phyloP scores from a whole-genome alignment of 2,888 invertebrate genomes.

The Tromatobia lineatoria region DNA sequence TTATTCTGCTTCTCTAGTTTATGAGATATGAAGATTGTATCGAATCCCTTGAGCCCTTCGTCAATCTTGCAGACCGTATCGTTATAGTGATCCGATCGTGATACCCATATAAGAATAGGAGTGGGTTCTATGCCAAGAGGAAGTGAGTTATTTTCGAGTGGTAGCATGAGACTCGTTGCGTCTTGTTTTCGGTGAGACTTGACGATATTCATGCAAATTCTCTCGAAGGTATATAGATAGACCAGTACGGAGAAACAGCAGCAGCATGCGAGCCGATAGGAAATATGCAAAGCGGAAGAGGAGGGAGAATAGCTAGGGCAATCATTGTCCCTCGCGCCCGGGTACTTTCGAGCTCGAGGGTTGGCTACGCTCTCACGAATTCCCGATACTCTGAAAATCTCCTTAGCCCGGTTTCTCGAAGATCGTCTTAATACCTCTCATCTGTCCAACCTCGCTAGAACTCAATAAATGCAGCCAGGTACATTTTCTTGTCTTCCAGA shows the following conservation, averaged over 20 bases:
- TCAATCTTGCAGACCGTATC: constrained; percentile 44
- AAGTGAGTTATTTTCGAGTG: constrained; percentile 40
- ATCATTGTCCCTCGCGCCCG: constrained; percentile 38
- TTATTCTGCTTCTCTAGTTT: constrained; percentile 9
- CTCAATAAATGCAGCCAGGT: constrained; percentile 9
- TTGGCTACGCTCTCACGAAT: constrained; percentile 11
- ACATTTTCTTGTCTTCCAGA: background rate
- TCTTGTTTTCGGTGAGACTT: constrained; percentile 40
- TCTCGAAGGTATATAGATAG: background rate
- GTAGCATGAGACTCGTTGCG: constrained; percentile 14
- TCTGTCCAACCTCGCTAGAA: constrained; percentile 5
- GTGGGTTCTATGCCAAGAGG: background rate
- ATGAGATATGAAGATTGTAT: constrained; percentile 54
- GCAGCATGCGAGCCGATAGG: constrained; percentile 39
- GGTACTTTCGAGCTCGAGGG: constrained; percentile 22
- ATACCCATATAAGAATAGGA: constrained; percentile 34
- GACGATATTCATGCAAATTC: constrained; percentile 55
- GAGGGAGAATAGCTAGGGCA: constrained; percentile 4
- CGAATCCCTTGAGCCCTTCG: constrained; percentile 42
- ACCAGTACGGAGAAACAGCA: background rate
- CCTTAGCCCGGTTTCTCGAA: constrained; percentile 32
- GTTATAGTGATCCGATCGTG: constrained; percentile 28
- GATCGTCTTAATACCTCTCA: constrained; percentile 33
- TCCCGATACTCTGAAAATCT: constrained; percentile 37
- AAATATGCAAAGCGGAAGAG: constrained; percentile 45